Base-by-base conservation (phyloP, 2,797 vertebrate species). In the Percopsis omiscomaycus region DNA sequence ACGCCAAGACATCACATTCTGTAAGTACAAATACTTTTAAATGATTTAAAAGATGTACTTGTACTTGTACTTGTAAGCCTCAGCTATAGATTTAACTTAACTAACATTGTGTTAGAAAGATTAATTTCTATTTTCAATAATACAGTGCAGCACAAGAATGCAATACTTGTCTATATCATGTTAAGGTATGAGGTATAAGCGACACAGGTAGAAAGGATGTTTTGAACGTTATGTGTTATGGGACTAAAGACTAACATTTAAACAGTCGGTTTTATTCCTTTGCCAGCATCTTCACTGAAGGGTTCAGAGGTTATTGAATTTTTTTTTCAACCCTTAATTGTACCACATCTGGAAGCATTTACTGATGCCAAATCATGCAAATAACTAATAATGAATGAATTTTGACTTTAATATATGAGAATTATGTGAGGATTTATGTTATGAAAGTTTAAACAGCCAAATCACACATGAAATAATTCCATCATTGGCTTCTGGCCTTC, bases 21-120 rank as follows among this genome's bases (percentile, higher is more conserved):
- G 89, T 91, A 56, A 91, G 90, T 89, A 86, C 73, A 6, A 2
- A 14, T 73, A 71, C 59, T 9, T 42, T 42, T 42, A 42, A 42
- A 9, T 9, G 8, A 22, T 22, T 22, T 42, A 42, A 42, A 22
- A 22, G 22, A 22, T 22, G 22, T 9, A 42, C 37, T 9, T 37
- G 9, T 0, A 6, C 9, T 9, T 37, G 37, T 8, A 42, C 6
- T 2, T 42, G 37, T 8, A 42, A 42, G 37, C 37, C 6, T 9
- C 37, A 8, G 37, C 37, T 42, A 42, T 42, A 10, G 37, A 22
- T 22, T 22, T 22, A 22, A 22, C 22, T 22, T 42, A 42, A 42
- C 9, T 8, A 8, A 9, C 9, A 42, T 42, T 42, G 8, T 42
- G 37, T 42, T 42, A 42, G 37, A 42, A 42, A 3, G 6, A 42